Evolutionary conservation across 2,888 invertebrate species (phyloP), one percentile per base, ranked within the genome.

Genomic region (Hypercompe scribonia): DNA sequence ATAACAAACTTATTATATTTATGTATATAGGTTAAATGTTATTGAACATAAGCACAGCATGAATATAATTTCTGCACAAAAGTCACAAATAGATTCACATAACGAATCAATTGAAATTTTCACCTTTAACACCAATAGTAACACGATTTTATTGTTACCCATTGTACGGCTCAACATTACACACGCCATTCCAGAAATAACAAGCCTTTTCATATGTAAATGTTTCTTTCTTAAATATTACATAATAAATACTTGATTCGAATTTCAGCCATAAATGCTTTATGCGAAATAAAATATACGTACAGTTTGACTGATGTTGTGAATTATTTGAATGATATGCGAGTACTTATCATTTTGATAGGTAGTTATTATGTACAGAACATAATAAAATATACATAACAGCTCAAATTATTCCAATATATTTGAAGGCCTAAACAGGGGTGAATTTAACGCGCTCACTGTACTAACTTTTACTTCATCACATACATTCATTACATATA

Each of bases 141-240:
- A 54, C 31, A 13, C 65, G 31, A 66, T 71, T 39, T 31, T 65
- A 36, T 50, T n/a, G 24, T 71, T 36, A 58, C 54, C 33, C 65
- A n/a, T 65, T 65, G n/a, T 65, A 11, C 28, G 65, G 34, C 36
- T 18, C 54, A 39, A 28, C 58, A 65, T 58, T 39, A 58, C 36
- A 66, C 58, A 33, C 54, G 65, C 39, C 24, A 33, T 71, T 65
- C 13, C 66, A 42, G 58, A n/a, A 76, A 81, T 76, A 80, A 82
- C 77, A 78, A 70, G 77, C 73, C 84, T 82, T 84, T 81, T 80
- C 80, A 78, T 80, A 81, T 78, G 80, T 72, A 77, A 80, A 82
- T 84, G 76, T 76, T 66, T 64, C 78, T 80, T 82, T 81, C 73
- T 13, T 61, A 70, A 68, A 65, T 50, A 65, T 74, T 72, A 76